A percentile compares a stretch with the other conserved stretches of the same genome.
phyloP scores from a whole-genome alignment of 2,113 vertebrate species.

The Labeo rohita region DNA sequence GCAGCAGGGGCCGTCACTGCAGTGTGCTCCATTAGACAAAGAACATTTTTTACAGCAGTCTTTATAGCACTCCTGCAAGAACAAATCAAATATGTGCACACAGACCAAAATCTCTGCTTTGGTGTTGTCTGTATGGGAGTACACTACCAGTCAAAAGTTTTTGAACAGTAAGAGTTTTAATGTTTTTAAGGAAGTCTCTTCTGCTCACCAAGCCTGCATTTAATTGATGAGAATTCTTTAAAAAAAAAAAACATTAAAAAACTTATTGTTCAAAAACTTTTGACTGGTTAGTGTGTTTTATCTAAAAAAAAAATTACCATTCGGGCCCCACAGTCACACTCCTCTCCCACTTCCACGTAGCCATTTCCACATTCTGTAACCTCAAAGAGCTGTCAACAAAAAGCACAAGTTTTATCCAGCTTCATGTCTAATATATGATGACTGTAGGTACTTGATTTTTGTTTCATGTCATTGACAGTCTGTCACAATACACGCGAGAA shows the following conservation, averaged over 20 bases:
- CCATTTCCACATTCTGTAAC: conserved; percentile 94
- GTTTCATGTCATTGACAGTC: conserved; percentile 4
- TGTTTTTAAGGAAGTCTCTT: no score
- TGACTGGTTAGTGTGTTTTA: no score
- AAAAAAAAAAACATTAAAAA: no score
- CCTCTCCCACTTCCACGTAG: conserved; percentile 93
- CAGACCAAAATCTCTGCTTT: background rate
- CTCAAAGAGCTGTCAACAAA: conserved; percentile 86
- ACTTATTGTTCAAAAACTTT: no score
- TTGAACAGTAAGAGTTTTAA: no score
- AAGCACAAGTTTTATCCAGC: conserved; percentile 14
- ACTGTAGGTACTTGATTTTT: background rate
- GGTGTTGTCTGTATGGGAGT: background rate
- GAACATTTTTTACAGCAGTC: conserved; percentile 98
- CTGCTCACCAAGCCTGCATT: no score
- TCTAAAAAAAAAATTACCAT: conserved; percentile 68
- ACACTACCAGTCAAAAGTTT: no score
- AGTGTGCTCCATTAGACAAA: conserved; percentile 94
- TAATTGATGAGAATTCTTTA: no score
- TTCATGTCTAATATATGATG: background rate
- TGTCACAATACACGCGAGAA: background rate
- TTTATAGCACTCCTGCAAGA: conserved; percentile 88
- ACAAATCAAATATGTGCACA: conserved; percentile 26
- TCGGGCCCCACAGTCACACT: conserved; percentile 92
- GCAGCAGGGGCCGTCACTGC: conserved; percentile 97